Conservation (phyloP, 2,113 vertebrate genomes). For the Grammomys surdaster region DNA sequence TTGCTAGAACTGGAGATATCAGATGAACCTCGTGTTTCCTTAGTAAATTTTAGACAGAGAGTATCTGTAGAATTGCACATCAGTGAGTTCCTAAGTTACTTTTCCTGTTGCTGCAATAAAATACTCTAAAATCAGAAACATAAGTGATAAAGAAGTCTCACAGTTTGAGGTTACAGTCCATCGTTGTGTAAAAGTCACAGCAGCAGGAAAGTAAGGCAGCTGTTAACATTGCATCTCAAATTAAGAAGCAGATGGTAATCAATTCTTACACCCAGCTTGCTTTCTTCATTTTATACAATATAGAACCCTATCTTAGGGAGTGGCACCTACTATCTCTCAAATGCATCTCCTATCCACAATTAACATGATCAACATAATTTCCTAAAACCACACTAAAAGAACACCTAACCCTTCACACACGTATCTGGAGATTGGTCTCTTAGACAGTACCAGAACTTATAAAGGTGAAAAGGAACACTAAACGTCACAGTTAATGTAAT, state of each 20-base stretch:
- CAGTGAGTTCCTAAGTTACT: neutral
- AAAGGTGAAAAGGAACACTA: neutral
- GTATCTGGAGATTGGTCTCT: neutral
- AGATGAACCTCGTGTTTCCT: constrained; percentile 4
- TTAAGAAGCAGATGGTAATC: neutral
- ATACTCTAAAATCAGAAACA: neutral
- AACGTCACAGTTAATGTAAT: neutral
- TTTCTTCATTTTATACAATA: neutral
- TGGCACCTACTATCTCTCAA: neutral
- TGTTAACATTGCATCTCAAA: neutral
- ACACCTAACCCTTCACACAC: neutral
- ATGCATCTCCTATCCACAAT: neutral
- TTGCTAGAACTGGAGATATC: neutral
- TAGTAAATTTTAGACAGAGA: neutral
- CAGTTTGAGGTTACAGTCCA: neutral
- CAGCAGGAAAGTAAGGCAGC: neutral
- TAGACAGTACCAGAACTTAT: neutral
- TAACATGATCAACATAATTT: neutral
- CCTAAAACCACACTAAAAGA: neutral
- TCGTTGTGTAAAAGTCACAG: neutral
- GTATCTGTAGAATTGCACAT: neutral
- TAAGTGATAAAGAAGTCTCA: neutral
- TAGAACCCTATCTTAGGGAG: neutral
- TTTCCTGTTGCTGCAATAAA: neutral
- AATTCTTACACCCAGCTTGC: neutral